A percentile compares a stretch with the other conserved stretches of the same genome.
Conservation (phyloP, 2,797 vertebrate species). For the Psittacula echo region DNA sequence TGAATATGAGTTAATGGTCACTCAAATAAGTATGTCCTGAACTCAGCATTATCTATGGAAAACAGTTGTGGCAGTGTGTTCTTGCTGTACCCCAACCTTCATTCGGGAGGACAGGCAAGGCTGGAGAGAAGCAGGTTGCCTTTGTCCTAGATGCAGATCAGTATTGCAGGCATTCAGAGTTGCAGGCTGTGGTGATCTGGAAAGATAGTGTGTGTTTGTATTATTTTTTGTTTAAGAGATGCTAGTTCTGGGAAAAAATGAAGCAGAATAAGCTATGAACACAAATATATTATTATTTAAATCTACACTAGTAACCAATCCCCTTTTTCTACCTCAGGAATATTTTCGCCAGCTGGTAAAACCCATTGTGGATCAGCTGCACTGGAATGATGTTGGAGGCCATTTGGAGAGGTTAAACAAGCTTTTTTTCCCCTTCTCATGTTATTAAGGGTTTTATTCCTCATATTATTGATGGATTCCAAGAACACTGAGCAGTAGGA, state of each 20-base stretch:
- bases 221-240: neutral
- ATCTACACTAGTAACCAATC: neutral
- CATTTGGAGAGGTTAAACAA: constrained; percentile 83
- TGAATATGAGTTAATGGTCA: neutral
- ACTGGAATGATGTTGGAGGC: constrained; percentile 82
- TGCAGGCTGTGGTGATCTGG: neutral
- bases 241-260: neutral
- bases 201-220: neutral
- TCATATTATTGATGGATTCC: neutral
- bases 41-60: neutral
- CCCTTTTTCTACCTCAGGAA: constrained; percentile 75
- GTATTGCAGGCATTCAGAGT: neutral
- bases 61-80: neutral
- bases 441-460: neutral
- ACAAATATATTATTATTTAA: neutral
- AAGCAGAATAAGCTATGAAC: neutral
- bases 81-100: neutral
- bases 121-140: neutral
- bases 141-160: neutral
- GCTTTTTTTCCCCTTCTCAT: neutral
- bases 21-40: neutral
- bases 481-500: neutral
- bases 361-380: constrained; percentile 70
- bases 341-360: constrained; percentile 83
- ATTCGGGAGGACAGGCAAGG: neutral